phyloP scores from a whole-genome alignment of 35 echinoderm and acorn worm genomes.

The Hemicentrotus pulcherrimus region DNA sequence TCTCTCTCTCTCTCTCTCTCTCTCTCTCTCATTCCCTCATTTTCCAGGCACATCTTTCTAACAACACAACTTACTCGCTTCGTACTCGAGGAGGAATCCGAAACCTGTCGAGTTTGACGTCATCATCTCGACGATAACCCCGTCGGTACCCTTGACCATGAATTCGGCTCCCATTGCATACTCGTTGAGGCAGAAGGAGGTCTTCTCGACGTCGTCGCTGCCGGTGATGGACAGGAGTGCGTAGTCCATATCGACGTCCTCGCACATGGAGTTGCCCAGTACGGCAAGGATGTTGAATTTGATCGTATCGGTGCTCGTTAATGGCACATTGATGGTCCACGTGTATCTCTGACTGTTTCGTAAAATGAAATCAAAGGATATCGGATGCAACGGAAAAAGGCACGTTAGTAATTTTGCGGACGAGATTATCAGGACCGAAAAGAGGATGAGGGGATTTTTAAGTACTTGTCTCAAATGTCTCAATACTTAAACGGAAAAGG shows the following conservation, averaged over 20 bases:
- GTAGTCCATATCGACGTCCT: neutral
- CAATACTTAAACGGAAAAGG: too few relatives aligned
- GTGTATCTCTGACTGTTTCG: neutral
- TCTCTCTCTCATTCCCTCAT: neutral
- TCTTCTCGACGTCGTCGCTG: neutral
- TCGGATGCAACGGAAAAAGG: too few relatives aligned
- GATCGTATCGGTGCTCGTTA: neutral
- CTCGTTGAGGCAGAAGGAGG: slow-evolving; percentile 1
- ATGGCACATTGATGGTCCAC: neutral
- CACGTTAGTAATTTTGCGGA: too few relatives aligned
- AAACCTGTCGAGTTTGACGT: neutral
- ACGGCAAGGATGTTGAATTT: neutral
- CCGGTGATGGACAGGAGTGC: neutral
- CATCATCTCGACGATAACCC: neutral
- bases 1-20: neutral
- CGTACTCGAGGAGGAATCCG: slow-evolving; percentile 28
- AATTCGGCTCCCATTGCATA: neutral
- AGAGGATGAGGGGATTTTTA: too few relatives aligned
- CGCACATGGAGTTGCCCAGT: neutral
- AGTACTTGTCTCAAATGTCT: too few relatives aligned
- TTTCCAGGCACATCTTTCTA: neutral
- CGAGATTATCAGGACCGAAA: too few relatives aligned
- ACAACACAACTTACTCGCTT: neutral
- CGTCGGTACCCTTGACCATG: neutral
- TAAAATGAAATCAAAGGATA: too few relatives aligned